Conservation (phyloP, 2,888 invertebrate genomes). For the Luperina testacea region DNA sequence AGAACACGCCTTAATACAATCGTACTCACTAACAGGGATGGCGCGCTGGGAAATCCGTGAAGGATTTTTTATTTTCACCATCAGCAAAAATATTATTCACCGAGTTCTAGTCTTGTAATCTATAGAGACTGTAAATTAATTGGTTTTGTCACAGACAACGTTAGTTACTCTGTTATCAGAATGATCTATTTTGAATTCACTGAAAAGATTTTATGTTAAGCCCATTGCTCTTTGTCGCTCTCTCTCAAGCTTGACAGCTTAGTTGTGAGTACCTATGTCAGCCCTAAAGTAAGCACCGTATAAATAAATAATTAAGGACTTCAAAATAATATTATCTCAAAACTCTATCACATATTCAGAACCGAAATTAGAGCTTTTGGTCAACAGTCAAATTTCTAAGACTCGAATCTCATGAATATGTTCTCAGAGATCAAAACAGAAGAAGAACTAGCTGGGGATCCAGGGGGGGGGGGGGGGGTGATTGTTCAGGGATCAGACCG, state of each 20-base stretch:
- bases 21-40: slow-evolving; percentile 5
- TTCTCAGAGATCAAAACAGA: neutral
- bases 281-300: neutral
- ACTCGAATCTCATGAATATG: no score
- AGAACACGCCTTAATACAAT: slow-evolving; percentile 49
- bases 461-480: no score
- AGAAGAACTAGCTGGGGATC: no score
- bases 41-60: neutral
- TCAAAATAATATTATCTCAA: neutral
- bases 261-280: neutral
- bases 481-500: no score
- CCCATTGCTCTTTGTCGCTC: no score
- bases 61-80: neutral
- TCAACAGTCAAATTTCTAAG: neutral
- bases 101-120: neutral
- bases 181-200: neutral
- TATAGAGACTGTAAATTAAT: neutral
- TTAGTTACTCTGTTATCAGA: neutral
- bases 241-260: no score
- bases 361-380: neutral
- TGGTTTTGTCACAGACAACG: neutral
- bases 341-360: neutral
- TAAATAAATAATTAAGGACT: neutral
- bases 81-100: neutral
- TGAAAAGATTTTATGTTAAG: no score